Conservation (phyloP, 2,888 invertebrate species). For the Cerceris ruficornis region DNA sequence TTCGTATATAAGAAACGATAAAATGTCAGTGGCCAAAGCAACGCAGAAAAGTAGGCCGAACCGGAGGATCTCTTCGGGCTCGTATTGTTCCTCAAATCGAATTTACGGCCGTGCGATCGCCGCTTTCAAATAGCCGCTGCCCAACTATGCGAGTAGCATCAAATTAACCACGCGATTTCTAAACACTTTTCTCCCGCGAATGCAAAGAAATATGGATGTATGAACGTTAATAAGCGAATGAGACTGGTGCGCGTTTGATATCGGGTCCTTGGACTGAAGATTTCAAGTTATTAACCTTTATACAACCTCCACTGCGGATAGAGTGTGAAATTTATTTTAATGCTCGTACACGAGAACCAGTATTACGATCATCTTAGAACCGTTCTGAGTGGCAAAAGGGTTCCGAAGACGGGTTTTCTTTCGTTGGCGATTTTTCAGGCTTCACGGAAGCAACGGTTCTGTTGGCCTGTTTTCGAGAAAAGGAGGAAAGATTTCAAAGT, state of each 20-base stretch:
- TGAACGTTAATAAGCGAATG: constrained; percentile 21
- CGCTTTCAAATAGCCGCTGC: constrained; percentile 56
- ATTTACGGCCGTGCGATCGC: constrained; percentile 43
- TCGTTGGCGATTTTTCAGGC: too few species aligned
- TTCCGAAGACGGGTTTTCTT: too few species aligned
- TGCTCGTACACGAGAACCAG: constrained; percentile 11
- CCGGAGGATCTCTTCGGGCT: constrained; percentile 18
- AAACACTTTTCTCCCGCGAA: constrained; percentile 40
- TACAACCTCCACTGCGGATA: not conserved
- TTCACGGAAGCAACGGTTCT: too few species aligned
- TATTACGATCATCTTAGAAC: not conserved
- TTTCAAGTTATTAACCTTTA: not conserved
- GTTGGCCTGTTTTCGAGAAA: too few species aligned
- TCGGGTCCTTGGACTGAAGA: not conserved
- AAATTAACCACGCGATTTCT: constrained; percentile 62
- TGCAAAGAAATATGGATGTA: constrained; percentile 5
- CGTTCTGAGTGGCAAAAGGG: too few species aligned
- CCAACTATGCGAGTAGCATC: constrained; percentile 57
- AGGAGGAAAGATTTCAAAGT: too few species aligned
- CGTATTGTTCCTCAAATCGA: constrained; percentile 49
- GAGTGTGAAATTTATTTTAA: constrained; percentile 28
- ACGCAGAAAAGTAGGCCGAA: constrained; percentile 19
- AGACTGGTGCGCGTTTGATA: constrained; percentile 11
- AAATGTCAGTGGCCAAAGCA: not conserved
- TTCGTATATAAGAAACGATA: not conserved